Evolutionary conservation across 2,113 vertebrate species (phyloP).

Genomic region (Ammodytes marinus): DNA sequence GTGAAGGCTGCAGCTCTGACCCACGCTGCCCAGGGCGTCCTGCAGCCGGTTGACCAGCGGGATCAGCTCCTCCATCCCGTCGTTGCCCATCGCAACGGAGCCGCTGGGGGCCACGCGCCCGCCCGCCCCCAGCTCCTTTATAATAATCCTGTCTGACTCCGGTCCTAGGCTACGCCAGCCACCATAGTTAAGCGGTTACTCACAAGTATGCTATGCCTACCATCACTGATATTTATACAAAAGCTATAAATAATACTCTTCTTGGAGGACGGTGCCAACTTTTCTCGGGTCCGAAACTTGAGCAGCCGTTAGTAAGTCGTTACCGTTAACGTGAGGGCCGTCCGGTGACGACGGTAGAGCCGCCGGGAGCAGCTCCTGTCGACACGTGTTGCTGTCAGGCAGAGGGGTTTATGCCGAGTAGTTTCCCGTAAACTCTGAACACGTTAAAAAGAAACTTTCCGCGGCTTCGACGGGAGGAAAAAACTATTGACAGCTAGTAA

Average conservation of each 20-base stretch:
- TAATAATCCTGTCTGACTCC: not conserved
- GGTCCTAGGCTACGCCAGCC: slow-evolving; percentile 20
- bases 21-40: slow-evolving; percentile 89
- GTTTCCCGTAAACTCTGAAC: not conserved
- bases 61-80: slow-evolving; percentile 95
- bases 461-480: slow-evolving; percentile 7
- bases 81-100: slow-evolving; percentile 84
- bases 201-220: no score
- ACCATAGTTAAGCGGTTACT: slow-evolving; percentile 19
- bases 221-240: not conserved
- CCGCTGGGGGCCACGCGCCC: slow-evolving; percentile 26
- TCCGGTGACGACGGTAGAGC: not conserved
- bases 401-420: not conserved
- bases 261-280: not conserved
- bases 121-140: slow-evolving; percentile 19
- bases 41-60: slow-evolving; percentile 93
- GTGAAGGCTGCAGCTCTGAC: slow-evolving; percentile 88
- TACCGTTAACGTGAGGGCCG: not conserved
- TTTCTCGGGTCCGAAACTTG: not conserved
- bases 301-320: slow-evolving; percentile 1
- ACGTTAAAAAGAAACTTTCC: not conserved
- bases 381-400: not conserved
- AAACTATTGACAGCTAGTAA: slow-evolving; percentile 77
- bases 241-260: not conserved
- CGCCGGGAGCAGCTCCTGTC: not conserved